A percentile compares a stretch with the other conserved stretches of the same genome.
phyloP scores from a whole-genome alignment of 2,797 vertebrate genomes.

The Gorsachius magnificus region DNA sequence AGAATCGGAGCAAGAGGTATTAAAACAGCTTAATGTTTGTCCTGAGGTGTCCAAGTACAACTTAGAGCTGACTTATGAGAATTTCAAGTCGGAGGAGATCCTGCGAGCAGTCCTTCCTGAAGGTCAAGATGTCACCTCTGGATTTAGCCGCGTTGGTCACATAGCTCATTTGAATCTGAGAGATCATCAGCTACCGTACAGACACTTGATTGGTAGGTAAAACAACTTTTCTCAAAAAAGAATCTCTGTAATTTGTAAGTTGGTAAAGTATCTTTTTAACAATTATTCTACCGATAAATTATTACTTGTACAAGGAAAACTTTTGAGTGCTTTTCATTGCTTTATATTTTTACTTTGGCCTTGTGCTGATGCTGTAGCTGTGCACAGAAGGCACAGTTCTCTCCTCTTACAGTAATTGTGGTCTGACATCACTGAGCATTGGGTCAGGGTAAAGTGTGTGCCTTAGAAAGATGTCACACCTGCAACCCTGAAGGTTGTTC shows the following conservation, averaged over 20 bases:
- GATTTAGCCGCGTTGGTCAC: constrained; percentile 94
- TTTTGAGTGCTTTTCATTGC: neutral
- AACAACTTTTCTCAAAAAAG: neutral
- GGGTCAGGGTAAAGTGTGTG: neutral
- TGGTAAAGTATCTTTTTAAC: neutral
- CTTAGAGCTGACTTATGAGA: constrained; percentile 87
- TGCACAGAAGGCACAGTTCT: neutral
- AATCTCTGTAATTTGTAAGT: rapidly evolving
- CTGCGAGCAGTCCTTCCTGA: constrained; percentile 90
- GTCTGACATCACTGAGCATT: neutral
- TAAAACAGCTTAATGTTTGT: constrained; percentile 77
- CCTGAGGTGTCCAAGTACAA: constrained; percentile 79
- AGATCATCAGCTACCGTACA: constrained; percentile 93
- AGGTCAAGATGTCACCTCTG: constrained; percentile 90
- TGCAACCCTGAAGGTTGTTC: neutral
- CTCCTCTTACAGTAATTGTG: neutral
- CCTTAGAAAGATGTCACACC: neutral
- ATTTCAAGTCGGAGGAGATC: constrained; percentile 93
- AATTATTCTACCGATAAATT: neutral
- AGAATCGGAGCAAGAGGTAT: constrained; percentile 76
- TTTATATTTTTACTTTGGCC: neutral
- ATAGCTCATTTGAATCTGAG: constrained; percentile 95
- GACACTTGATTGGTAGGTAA: constrained; percentile 90
- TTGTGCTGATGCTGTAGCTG: neutral
- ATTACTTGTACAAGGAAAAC: neutral